Base-by-base conservation (phyloP, 2,888 invertebrate species). In the Lasius platythorax region DNA sequence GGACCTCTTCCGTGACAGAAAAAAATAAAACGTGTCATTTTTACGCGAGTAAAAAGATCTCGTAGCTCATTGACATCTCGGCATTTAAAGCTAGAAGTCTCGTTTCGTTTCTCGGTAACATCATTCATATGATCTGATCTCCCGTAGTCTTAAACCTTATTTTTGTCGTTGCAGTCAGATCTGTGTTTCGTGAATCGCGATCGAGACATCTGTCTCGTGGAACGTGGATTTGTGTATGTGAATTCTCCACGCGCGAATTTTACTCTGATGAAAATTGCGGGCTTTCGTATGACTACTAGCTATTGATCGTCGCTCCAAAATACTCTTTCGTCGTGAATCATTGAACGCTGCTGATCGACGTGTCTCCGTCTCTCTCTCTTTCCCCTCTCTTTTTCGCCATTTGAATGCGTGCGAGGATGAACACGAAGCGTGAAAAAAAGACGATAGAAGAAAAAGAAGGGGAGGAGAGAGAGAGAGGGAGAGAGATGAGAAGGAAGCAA, bases 271-370 rank as follows among this genome's bases (percentile, higher is more conserved):
- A 46, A 73, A 61, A 79, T 79, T 73, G 28, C 78, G 28, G 2
- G 46, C 33, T 33, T 74, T 61, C 73, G 58, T 61, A 50, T 50
- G 61, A 79, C 74, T 73, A 79, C 73, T 33, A 50, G 79, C 74
- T 79, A 79, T 79, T 79, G 79, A 79, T 79, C 79, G 79, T 79
- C 58, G 61, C 74, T 73, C 58, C 79, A 61, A 79, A 79, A 79
- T 79, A 79, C 46, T 73, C 79, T 73, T 46, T 79, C 61, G 74
- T 79, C 79, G 79, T 79, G 79, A 79, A 79, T 79, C 79, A 79
- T 79, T 79, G 79, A 79, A 73, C 74, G 46, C 61, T n/a, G 46
- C 79, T 73, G 74, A 79, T 79, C 79, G 74, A 73, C 74, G 23
- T 43, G 12, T 82, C n/a, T 63, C 37, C 63, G n/a, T 58, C 43